These are phyloP conservation scores for Umimayanthus kanabou DNA, from an alignment of 92 coral and sea anemone genomes.

Conservation along the genomic window DNA sequence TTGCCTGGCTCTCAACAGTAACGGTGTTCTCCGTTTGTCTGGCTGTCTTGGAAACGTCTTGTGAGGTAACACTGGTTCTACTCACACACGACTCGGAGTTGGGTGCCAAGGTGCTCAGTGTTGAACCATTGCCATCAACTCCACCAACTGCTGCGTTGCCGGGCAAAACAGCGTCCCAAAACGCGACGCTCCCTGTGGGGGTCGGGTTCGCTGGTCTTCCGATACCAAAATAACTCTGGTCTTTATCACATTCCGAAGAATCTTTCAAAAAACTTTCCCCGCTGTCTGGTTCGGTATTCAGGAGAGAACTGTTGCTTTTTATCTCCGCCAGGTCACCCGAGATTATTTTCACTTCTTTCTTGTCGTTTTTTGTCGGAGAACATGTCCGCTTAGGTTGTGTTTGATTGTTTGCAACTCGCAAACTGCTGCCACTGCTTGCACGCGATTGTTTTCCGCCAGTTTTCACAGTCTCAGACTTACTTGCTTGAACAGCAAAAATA, in stretches of 20 bases:
- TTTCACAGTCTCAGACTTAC: not conserved
- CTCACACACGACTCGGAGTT: not conserved
- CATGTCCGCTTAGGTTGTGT: not conserved
- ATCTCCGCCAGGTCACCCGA: not conserved
- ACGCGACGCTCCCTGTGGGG: conserved; percentile 13
- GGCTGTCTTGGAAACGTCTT: not conserved
- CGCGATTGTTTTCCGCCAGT: not conserved
- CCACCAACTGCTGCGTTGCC: not conserved
- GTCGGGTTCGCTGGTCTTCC: conserved; percentile 31
- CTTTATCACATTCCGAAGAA: conserved; percentile 7
- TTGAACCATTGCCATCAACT: not conserved
- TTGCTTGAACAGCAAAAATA: not conserved
- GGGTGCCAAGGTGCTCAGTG: not conserved
- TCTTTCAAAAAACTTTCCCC: not conserved
- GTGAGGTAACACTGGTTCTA: not conserved
- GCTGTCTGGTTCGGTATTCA: not conserved
- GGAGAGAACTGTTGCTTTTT: not conserved
- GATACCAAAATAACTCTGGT: not conserved
- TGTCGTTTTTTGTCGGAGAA: not conserved
- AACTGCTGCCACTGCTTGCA: not conserved
- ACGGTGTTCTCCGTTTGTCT: not conserved
- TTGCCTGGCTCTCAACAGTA: not conserved
- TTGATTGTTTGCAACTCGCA: not conserved
- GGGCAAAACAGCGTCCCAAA: conserved; percentile 2
- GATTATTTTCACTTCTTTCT: not conserved